phyloP scores from a whole-genome alignment of 2,113 vertebrate genomes.

The Scalopus aquaticus region DNA sequence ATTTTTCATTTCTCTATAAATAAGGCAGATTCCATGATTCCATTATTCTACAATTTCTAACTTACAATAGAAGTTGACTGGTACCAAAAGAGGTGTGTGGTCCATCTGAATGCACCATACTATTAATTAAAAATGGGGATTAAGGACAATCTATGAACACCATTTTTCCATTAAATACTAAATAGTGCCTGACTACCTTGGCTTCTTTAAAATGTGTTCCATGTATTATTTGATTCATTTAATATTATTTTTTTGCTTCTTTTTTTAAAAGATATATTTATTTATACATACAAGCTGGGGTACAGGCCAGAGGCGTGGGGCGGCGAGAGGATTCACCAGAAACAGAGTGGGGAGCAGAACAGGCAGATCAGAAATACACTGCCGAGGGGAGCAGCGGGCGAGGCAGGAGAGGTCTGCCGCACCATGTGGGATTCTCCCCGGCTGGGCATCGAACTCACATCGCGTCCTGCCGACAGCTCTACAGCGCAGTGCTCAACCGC shows the following conservation, averaged over 20 bases:
- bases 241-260: not conserved
- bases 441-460: too few relatives aligned
- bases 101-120: not conserved
- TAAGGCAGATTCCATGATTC: not conserved
- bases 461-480: too few relatives aligned
- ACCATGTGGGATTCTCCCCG: too few relatives aligned
- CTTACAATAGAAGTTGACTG: not conserved
- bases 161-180: not conserved
- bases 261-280: too few relatives aligned
- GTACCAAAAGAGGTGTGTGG: not conserved
- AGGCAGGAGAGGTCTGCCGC: too few relatives aligned
- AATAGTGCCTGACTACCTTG: not conserved
- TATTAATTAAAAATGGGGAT: not conserved
- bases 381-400: too few relatives aligned
- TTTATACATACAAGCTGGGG: too few relatives aligned
- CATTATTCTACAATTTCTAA: not conserved
- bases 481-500: too few relatives aligned
- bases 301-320: too few relatives aligned
- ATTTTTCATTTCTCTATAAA: not conserved
- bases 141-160: not conserved
- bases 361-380: too few relatives aligned
- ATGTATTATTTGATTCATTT: not conserved
- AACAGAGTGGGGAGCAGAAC: too few relatives aligned
- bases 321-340: too few relatives aligned
- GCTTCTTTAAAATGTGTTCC: not conserved